Percentiles rank a stretch among this genome's conserved stretches.
phyloP scores from a whole-genome alignment of 2,888 invertebrate genomes.

The Mesochorus sp. region DNA sequence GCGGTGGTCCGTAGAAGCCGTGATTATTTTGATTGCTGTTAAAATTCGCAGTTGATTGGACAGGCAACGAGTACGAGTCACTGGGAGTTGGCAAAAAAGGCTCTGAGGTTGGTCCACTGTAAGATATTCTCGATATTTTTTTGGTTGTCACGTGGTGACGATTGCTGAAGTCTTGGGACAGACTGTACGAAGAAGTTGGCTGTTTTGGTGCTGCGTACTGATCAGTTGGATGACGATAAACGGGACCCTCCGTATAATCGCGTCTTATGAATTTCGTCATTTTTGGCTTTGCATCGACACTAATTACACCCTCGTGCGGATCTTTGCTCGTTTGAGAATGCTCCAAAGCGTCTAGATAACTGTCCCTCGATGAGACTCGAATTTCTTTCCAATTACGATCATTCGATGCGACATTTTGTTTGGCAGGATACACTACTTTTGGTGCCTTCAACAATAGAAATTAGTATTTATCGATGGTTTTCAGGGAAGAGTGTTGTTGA shows the following conservation, averaged over 20 bases:
- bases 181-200: slow-evolving; percentile 58
- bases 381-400: slow-evolving; percentile 58
- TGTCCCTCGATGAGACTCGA: slow-evolving; percentile 81
- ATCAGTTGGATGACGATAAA: slow-evolving; percentile 64
- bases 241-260: slow-evolving; percentile 71
- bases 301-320: slow-evolving; percentile 67
- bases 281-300: slow-evolving; percentile 56
- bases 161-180: slow-evolving; percentile 45
- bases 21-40: slow-evolving; percentile 49
- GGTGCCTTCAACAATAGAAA: slow-evolving; percentile 29
- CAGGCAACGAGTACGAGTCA: slow-evolving; percentile 69
- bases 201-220: slow-evolving; percentile 58
- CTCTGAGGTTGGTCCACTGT: slow-evolving; percentile 51
- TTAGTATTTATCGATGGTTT: too few relatives aligned
- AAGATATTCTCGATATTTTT: slow-evolving; percentile 47
- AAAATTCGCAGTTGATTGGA: slow-evolving; percentile 63
- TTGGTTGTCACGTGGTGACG: slow-evolving; percentile 69
- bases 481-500: too few relatives aligned
- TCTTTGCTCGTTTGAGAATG: slow-evolving; percentile 84
- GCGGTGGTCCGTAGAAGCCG: slow-evolving; percentile 63
- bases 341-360: slow-evolving; percentile 87
- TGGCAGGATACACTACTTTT: slow-evolving; percentile 37
- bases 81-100: slow-evolving; percentile 65
- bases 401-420: slow-evolving; percentile 28
- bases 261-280: slow-evolving; percentile 67